These are phyloP conservation scores for Oreochromis grahami DNA, from an alignment of 2,797 vertebrate genomes.

Conservation along the genomic window DNA sequence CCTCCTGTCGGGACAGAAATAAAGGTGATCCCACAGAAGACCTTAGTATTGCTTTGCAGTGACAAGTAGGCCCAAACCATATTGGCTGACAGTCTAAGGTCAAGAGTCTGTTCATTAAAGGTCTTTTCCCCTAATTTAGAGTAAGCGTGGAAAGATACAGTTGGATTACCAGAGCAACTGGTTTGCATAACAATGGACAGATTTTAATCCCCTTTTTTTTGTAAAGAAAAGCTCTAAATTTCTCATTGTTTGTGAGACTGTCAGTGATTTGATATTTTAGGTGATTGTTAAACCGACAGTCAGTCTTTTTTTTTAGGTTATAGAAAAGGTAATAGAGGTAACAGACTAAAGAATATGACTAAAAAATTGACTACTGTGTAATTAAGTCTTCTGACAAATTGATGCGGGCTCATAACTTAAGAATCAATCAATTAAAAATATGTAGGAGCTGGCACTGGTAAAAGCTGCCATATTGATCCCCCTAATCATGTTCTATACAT, in stretches of 20 bases:
- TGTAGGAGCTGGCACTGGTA: not conserved
- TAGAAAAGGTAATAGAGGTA: not conserved
- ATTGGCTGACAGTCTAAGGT: not conserved
- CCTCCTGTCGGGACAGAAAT: not conserved
- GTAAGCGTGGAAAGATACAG: not conserved
- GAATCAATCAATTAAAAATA: not conserved
- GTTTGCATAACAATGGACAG: not conserved
- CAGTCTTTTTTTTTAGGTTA: not conserved
- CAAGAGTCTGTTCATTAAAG: not conserved
- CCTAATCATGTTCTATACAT: not conserved
- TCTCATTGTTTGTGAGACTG: not conserved
- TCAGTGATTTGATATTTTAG: not conserved
- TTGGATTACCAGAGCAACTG: not conserved
- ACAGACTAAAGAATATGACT: not conserved
- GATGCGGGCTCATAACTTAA: not conserved
- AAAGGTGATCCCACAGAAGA: not conserved
- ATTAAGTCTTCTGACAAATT: not conserved
- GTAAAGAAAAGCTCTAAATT: not conserved
- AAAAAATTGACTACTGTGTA: not conserved
- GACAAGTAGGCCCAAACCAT: not conserved
- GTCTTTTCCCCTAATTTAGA: not conserved
- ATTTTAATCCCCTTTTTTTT: not conserved
- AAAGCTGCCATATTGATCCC: too few species aligned
- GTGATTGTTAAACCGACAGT: not conserved
- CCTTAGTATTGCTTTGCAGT: not conserved